Evolutionary conservation across 2,797 vertebrate species (phyloP).

Genomic region (Stomatorhinus walkeri): DNA sequence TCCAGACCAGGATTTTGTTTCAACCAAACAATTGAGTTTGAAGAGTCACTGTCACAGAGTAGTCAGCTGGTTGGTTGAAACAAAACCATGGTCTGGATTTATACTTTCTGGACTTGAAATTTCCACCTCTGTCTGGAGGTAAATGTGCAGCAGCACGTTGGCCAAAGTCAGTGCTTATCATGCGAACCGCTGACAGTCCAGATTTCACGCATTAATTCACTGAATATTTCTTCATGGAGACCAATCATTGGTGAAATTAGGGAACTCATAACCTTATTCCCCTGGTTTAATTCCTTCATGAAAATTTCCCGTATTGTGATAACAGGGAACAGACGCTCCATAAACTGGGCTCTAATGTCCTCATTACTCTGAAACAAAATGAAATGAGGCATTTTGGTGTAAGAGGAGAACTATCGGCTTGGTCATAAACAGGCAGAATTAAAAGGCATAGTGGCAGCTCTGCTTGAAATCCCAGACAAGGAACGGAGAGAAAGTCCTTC

Average conservation of each 20-base stretch:
- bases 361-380: background rate
- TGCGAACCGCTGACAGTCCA: background rate
- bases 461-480: background rate
- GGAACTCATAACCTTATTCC: background rate
- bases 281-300: background rate
- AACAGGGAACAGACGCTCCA: background rate
- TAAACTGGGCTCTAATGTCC: background rate
- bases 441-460: background rate
- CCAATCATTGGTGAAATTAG: background rate
- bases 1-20: too few relatives aligned
- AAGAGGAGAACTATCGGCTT: background rate
- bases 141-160: background rate
- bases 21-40: too few relatives aligned
- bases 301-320: background rate
- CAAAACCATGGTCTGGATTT: too few relatives aligned
- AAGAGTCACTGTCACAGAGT: too few relatives aligned
- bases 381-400: slow-evolving; percentile 1
- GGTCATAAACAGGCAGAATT: background rate
- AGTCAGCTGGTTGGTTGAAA: too few relatives aligned
- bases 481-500: background rate
- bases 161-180: background rate
- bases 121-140: background rate
- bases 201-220: background rate
- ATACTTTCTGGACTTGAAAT: too few relatives aligned
- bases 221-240: background rate